Conservation (phyloP, 2,113 vertebrate species). For the Nothobranchius furzeri region DNA sequence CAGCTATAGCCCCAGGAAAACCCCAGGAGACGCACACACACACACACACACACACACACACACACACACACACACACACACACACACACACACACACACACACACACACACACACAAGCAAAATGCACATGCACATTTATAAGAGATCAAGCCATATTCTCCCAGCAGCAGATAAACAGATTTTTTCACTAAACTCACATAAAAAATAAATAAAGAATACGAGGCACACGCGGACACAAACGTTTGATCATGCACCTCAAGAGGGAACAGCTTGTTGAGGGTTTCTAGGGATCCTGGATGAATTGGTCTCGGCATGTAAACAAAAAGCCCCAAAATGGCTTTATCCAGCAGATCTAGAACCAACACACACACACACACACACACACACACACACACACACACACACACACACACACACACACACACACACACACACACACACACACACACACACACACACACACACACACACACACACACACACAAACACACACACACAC, state of each 20-base stretch:
- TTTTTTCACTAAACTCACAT: background rate
- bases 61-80: background rate
- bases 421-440: background rate
- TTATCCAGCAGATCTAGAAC: constrained; percentile 87
- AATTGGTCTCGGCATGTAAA: constrained; percentile 89
- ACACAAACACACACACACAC: too few relatives aligned
- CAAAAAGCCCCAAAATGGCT: constrained; percentile 85
- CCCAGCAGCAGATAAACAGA: constrained; percentile 22
- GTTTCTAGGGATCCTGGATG: constrained; percentile 73
- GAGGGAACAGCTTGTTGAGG: constrained; percentile 32
- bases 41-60: constrained; percentile 10
- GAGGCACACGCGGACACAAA: background rate
- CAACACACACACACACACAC: constrained; percentile 16
- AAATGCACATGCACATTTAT: constrained; percentile 9
- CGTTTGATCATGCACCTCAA: constrained; percentile 56
- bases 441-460: background rate
- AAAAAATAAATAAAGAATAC: constrained; percentile 1
- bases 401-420: constrained; percentile 9
- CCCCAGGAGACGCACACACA: constrained; percentile 54
- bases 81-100: background rate
- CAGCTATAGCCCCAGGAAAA: constrained; percentile 69
- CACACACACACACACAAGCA: too few relatives aligned
- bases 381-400: constrained; percentile 27
- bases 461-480: background rate
- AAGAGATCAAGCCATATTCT: constrained; percentile 20